These are phyloP conservation scores for Sweltsa coloradensis DNA, from an alignment of 1,140 invertebrate genomes.

Conservation along the genomic window DNA sequence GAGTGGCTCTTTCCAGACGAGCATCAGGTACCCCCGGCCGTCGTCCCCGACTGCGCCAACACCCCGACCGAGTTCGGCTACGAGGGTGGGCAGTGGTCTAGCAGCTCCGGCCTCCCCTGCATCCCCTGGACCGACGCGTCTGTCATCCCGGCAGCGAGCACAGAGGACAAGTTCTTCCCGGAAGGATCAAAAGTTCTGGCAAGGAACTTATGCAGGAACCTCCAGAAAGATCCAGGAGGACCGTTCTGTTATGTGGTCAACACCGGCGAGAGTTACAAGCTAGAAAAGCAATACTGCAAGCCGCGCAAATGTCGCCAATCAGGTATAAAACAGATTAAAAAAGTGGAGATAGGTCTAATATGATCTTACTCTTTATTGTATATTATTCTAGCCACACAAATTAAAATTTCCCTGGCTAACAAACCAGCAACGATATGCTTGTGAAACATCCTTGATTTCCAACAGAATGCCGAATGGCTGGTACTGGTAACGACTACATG, in stretches of 20 bases:
- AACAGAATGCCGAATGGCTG: slow-evolving; percentile 38
- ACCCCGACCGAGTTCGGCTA: background rate
- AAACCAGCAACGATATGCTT: too few species aligned
- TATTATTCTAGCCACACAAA: too few species aligned
- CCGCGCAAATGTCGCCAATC: slow-evolving; percentile 30
- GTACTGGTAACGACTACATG: slow-evolving; percentile 43
- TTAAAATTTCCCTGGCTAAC: too few species aligned
- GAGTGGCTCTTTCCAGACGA: too few species aligned
- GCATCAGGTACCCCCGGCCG: background rate
- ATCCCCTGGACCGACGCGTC: slow-evolving; percentile 1
- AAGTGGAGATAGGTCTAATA: too few species aligned
- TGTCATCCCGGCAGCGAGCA: background rate
- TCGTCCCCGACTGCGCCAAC: background rate
- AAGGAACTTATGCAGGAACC: slow-evolving; percentile 39
- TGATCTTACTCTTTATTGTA: too few species aligned
- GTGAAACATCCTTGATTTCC: too few species aligned
- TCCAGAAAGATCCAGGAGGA: slow-evolving; percentile 28
- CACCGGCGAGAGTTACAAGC: too few species aligned
- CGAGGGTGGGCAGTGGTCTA: background rate
- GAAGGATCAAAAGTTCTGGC: slow-evolving; percentile 26
- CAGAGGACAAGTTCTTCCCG: slow-evolving; percentile 9
- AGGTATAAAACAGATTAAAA: too few species aligned
- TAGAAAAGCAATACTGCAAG: slow-evolving; percentile 31
- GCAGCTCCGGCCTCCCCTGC: background rate
- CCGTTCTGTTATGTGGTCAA: slow-evolving; percentile 38